Conservation (phyloP, 2,888 invertebrate species). For the Dysmachus trigonus region DNA sequence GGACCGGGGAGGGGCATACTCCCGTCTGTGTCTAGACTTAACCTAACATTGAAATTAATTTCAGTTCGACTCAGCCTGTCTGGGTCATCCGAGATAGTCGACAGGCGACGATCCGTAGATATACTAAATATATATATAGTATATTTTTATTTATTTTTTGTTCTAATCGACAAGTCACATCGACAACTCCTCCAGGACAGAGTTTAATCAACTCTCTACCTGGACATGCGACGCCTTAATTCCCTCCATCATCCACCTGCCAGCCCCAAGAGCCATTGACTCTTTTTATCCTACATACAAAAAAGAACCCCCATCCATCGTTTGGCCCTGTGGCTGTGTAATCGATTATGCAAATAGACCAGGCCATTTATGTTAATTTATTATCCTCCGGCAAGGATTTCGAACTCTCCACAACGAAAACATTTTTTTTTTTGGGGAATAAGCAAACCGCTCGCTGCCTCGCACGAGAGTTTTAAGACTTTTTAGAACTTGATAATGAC, state of each 20-base stretch:
- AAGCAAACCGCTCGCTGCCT: not conserved
- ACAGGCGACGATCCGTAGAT: constrained; percentile 23
- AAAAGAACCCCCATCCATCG: not conserved
- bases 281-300: not conserved
- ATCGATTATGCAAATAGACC: constrained; percentile 40
- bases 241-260: not conserved
- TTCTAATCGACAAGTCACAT: not conserved
- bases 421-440: not conserved
- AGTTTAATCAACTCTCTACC: not conserved
- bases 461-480: not conserved
- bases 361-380: constrained; percentile 35
- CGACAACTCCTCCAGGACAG: not conserved
- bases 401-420: not conserved
- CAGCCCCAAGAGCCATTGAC: constrained; percentile 26
- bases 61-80: constrained; percentile 27
- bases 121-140: not conserved
- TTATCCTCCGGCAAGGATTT: constrained; percentile 39
- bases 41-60: constrained; percentile 41
- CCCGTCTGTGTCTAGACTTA: constrained; percentile 29
- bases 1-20: not conserved
- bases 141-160: not conserved
- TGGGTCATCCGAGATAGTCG: constrained; percentile 25
- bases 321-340: not conserved
- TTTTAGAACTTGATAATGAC: constrained; percentile 30
- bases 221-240: not conserved